Evolutionary conservation across 2,888 invertebrate species (phyloP), one percentile per base, ranked within the genome.

Genomic region (Andrena flavipes): DNA sequence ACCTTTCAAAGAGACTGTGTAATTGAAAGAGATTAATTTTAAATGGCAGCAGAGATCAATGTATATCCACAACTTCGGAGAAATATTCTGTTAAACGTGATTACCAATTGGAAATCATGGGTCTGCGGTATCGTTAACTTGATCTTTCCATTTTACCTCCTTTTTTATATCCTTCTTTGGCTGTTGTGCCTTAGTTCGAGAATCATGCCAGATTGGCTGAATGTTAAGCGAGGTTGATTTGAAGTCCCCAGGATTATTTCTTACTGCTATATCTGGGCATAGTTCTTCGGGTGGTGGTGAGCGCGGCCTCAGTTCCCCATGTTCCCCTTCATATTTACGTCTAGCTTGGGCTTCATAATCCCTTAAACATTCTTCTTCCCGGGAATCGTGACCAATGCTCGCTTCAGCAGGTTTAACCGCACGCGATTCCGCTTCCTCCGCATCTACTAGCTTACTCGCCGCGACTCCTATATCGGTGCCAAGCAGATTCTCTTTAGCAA

Each of bases 401-500:
- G 23, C n/a, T n/a, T 56, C 56, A 1, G 2, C 20, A 2, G 64
- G 54, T 60, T 73, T 48, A 4, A 76, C 16, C 0, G 63, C 10
- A 4, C 20, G 64, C 60, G 49, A 48, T 73, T 73, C 56, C 1
- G 74, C 73, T 2, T 80, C 67, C 8, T 80, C 56, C 23, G 62
- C 69, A 2, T 73, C 65, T 42, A 75, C 62, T 16, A 84, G 68
- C 6, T 63, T 87, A 30, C 51, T 67, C 10, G 59, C 64, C 35
- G 76, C 56, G 8, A 10, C 26, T 1, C 2, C 29, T 49, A 87
- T 68, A 84, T 96, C 96, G 65, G 95, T 95, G 84, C 95, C 95
- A 65, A 97, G 94, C 88, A 96, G 95, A 82, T 96, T 96, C 90
- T 96, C 95, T n/a, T 95, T 94, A 91, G 95, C 95, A 94, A 97